Conservation (phyloP, 2,888 invertebrate species). For the Achlya flavicornis region DNA sequence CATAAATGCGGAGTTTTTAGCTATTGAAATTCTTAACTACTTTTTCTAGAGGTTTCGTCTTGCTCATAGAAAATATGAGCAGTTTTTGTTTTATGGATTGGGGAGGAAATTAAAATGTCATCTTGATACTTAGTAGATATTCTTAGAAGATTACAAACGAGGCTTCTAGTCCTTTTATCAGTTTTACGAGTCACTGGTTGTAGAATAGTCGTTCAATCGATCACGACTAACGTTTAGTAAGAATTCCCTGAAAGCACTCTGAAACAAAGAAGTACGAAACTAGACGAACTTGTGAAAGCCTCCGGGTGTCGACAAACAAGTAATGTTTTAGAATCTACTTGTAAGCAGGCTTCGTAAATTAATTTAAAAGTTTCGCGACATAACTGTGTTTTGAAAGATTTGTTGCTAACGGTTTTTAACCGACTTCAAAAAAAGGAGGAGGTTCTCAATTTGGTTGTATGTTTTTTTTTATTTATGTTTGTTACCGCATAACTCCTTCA, state of each 20-base stretch:
- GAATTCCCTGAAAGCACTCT: neutral
- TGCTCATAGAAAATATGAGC: neutral
- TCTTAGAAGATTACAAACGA: neutral
- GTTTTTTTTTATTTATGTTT: too few relatives aligned
- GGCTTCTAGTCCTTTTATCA: neutral
- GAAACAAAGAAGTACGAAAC: slow-evolving; percentile 7
- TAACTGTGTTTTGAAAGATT: neutral
- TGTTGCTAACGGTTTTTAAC: neutral
- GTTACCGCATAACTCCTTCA: too few relatives aligned
- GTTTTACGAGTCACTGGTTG: neutral
- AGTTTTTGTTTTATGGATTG: too few relatives aligned
- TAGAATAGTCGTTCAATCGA: neutral
- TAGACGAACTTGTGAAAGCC: slow-evolving; percentile 4
- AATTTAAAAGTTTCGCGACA: neutral
- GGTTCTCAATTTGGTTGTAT: too few relatives aligned
- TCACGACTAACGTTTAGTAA: neutral
- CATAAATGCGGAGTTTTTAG: neutral
- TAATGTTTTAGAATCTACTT: slow-evolving; percentile 4
- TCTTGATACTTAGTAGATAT: neutral
- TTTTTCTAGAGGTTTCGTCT: too few relatives aligned
- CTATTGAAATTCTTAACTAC: neutral
- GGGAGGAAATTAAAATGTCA: too few relatives aligned
- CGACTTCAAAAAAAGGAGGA: too few relatives aligned
- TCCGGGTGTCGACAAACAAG: neutral
- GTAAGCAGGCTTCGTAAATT: neutral